A percentile compares a stretch with the other conserved stretches of the same genome.
Evolutionary conservation across 2,113 vertebrate species (phyloP).

Genomic region (Zosterops japonicus): DNA sequence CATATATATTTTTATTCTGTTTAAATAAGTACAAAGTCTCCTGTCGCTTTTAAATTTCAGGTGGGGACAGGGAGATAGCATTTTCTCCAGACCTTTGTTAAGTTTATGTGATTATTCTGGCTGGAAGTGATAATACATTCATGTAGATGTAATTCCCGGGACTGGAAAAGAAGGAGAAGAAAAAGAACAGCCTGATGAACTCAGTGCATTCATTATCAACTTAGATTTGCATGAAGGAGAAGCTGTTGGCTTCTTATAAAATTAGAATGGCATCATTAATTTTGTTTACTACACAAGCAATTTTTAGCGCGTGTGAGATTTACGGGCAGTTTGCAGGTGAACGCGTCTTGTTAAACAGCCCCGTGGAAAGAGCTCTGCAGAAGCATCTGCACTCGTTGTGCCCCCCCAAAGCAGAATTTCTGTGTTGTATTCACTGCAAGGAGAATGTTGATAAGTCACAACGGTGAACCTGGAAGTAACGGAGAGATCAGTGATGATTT

Average conservation of each 20-base stretch:
- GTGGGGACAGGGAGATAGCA: too few relatives aligned
- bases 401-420: neutral
- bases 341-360: neutral
- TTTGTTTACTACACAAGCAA: slow-evolving; percentile 5
- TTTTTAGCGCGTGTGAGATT: neutral
- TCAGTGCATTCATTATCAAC: neutral
- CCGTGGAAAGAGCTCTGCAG: neutral
- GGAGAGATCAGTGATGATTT: neutral
- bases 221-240: slow-evolving; percentile 34
- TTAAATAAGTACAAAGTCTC: neutral
- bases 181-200: slow-evolving; percentile 14
- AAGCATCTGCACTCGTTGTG: neutral
- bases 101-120: neutral
- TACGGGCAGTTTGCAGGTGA: neutral
- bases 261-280: slow-evolving; percentile 29
- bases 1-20: neutral
- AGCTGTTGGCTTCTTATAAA: slow-evolving; percentile 8
- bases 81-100: neutral
- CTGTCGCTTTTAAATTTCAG: neutral
- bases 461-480: neutral
- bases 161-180: neutral
- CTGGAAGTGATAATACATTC: neutral
- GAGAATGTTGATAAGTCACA: neutral
- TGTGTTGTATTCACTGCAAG: neutral
- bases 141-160: neutral